phyloP scores from a whole-genome alignment of 2,888 invertebrate species.

The Hydriomena furcata region DNA sequence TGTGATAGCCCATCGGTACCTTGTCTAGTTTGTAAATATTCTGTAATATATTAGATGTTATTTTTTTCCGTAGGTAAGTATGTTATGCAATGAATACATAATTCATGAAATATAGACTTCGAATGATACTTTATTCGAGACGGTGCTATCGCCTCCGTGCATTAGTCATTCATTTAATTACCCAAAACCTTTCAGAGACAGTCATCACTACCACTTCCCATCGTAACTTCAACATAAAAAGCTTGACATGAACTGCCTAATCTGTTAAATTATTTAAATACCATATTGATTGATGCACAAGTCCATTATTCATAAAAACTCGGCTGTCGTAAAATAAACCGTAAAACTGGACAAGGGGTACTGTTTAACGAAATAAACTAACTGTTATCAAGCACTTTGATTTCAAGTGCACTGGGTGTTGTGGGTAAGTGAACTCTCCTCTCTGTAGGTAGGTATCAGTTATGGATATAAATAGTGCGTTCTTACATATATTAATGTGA shows the following conservation, averaged over 20 bases:
- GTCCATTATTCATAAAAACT: constrained; percentile 24
- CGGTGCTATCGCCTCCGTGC: background rate
- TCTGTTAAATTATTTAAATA: constrained; percentile 24
- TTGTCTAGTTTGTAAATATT: too few species aligned
- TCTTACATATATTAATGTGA: too few species aligned
- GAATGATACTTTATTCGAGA: too few species aligned
- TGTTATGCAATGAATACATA: too few species aligned
- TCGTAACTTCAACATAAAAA: constrained; percentile 28
- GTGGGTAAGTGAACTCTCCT: too few species aligned
- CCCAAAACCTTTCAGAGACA: constrained; percentile 4
- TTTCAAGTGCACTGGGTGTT: too few species aligned
- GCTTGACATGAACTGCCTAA: constrained; percentile 24
- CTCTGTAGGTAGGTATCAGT: too few species aligned
- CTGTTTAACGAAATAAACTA: constrained; percentile 11
- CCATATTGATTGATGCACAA: constrained; percentile 27
- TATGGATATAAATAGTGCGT: too few species aligned
- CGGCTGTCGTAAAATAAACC: constrained; percentile 29
- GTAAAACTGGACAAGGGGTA: constrained; percentile 32
- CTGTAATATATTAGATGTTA: too few species aligned
- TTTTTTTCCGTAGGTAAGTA: too few species aligned
- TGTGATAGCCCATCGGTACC: too few species aligned
- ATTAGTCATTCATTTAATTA: background rate
- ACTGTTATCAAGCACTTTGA: background rate
- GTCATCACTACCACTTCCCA: constrained; percentile 20
- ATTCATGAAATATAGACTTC: too few species aligned